Evolutionary conservation across 1,140 invertebrate genomes (phyloP), one percentile per base, ranked within the genome.

Genomic region (Alviniconcha marisindica): DNA sequence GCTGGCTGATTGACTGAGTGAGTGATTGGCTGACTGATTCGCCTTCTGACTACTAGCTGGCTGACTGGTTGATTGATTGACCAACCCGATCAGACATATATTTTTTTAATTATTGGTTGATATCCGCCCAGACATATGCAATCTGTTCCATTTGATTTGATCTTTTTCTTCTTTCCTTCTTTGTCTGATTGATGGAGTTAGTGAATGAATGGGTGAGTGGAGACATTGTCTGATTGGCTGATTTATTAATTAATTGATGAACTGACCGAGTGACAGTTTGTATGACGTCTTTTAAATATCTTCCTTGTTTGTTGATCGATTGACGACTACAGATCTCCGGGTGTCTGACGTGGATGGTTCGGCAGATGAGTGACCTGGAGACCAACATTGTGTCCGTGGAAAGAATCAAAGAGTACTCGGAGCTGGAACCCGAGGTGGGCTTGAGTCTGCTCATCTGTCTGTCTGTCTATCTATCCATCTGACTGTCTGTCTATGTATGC

Each of bases 301-400:
- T 48, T 5, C 44, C 44, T 48, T 48, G 44, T 5, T 48, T 48
- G 18, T 48, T 48, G 44, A 18, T 48, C 44, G n/a, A n/a, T n/a
- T n/a, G n/a, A n/a, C n/a, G 56, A 60, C 28, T 18, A 28, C 63
- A 91, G 89, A 92, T 98, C 69, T 98, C 97, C 0, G 96, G 97
- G 95, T 97, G 96, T 1, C 93, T 99, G 15, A 98, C 98, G 90
- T 98, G 97, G 97, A 93, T 99, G 82, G 97, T 99, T 2, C 94
- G 97, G 82, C 98, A 98, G 96, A 96, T 97, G 2, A 97, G 97
- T 1, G 97, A 98, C 89, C 96, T 99, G 24, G 98, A 99, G 94
- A 98, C 97, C 0, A 99, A 99, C 91, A 98, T 99, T 81, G 98
- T 99, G 1, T 97, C 97, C 10, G 97, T 99, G 1, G 98, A 99